Base-by-base conservation (phyloP, 2,888 invertebrate genomes). In the Trichogramma evanescens region DNA sequence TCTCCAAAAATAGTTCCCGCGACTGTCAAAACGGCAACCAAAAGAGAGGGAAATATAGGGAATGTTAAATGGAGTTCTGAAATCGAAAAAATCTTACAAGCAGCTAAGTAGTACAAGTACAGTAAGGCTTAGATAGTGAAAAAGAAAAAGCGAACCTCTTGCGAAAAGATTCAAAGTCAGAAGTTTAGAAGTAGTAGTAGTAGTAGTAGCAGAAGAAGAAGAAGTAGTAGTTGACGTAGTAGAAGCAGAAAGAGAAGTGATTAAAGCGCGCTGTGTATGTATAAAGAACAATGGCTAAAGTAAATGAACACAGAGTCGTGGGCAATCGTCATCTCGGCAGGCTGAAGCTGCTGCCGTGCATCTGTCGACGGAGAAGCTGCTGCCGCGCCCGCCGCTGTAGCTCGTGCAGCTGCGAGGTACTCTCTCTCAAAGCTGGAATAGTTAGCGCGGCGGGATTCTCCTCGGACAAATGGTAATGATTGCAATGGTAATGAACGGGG, bases 251-350 rank as follows among this genome's bases (percentile, higher is more conserved):
- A 57, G 50, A 56, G 59, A 50, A 58, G 54, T 53, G 45, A 26
- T 26, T 26, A 26, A 26, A 57, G 63, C 56, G 66, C 65, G 67
- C 66, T 68, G 64, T 60, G 65, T 61, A 59, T 42, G 52, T 58
- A 62, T 62, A 53, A 26, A 56, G 46, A 58, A 56, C 51, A 66
- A 51, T 42, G 50, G 50, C 48, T 13, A 46, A 43, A 8, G 48
- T 10, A 45, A 13, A 41, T 6, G 42, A 64, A 55, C 56, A 43
- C 54, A 62, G 55, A 60, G 58, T 50, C 50, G 57, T 56, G 54
- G 64, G 55, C 65, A 63, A 68, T 54, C 71, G 72, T 71, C 74
- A 75, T 76, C 76, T 75, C 66, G 73, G 72, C 58, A 75, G 64
- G 56, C 72, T 74, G 56, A 72, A 67, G 66, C 73, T 70, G 68